phyloP scores from a whole-genome alignment of 2,888 invertebrate genomes.

The Patella depressa region DNA sequence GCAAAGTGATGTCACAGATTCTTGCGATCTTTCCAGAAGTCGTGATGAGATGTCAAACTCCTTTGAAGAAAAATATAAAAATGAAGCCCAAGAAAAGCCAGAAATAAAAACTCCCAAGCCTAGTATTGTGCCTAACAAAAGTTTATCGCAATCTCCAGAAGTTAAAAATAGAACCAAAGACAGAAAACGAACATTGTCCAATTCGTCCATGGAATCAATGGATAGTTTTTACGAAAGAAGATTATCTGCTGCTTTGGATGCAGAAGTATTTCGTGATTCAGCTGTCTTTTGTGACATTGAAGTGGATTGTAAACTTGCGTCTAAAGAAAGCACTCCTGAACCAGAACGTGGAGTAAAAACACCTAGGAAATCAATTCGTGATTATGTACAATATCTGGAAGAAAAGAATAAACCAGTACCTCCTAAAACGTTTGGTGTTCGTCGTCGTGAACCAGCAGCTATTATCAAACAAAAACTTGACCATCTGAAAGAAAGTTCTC shows the following conservation, averaged over 20 bases:
- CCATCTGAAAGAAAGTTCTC: conserved; percentile 47
- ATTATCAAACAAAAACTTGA: conserved; percentile 59
- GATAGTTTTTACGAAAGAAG: conserved; percentile 68
- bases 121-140: conserved; percentile 2
- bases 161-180: background rate
- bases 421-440: conserved; percentile 45
- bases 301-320: conserved; percentile 30
- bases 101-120: conserved; percentile 10
- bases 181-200: conserved; percentile 20
- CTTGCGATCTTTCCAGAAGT: conserved; percentile 8
- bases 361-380: conserved; percentile 52
- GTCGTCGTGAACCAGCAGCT: conserved; percentile 52
- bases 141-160: background rate
- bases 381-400: conserved; percentile 58
- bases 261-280: conserved; percentile 83
- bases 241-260: conserved; percentile 70
- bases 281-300: conserved; percentile 83
- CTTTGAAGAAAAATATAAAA: background rate
- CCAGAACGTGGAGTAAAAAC: conserved; percentile 12
- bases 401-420: conserved; percentile 45
- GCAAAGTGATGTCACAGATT: conserved; percentile 45
- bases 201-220: conserved; percentile 35
- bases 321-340: conserved; percentile 1
- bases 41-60: background rate
- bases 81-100: conserved; percentile 36